Evolutionary conservation across 2,888 invertebrate species (phyloP).

Genomic region (Torymus tubicola): DNA sequence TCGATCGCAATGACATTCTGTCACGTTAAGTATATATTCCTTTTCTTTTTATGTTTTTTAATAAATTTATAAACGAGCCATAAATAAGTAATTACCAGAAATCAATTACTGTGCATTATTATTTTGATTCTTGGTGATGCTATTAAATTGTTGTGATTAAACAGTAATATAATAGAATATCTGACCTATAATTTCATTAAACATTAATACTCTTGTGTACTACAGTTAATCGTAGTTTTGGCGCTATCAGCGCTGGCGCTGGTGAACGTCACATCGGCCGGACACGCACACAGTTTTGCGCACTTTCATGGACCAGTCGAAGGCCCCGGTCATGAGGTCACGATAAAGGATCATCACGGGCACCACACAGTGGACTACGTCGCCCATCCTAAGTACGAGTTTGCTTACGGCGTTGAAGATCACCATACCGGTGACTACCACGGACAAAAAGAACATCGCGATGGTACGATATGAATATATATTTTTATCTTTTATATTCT

Average conservation of each 20-base stretch:
- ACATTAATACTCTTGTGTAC: too few relatives aligned
- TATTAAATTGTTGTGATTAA: too few relatives aligned
- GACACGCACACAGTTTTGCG: slow-evolving; percentile 73
- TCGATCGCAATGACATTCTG: too few relatives aligned
- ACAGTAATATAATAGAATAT: too few relatives aligned
- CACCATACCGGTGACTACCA: slow-evolving; percentile 74
- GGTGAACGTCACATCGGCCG: slow-evolving; percentile 66
- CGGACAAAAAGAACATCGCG: slow-evolving; percentile 73
- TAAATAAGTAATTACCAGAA: too few relatives aligned
- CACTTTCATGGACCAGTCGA: slow-evolving; percentile 73
- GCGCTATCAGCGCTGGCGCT: slow-evolving; percentile 64
- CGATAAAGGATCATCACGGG: slow-evolving; percentile 68
- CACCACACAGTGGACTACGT: slow-evolving; percentile 68
- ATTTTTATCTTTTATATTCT: too few relatives aligned
- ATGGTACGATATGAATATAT: slow-evolving; percentile 64
- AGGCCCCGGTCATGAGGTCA: slow-evolving; percentile 68
- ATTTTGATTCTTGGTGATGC: too few relatives aligned
- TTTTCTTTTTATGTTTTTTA: too few relatives aligned
- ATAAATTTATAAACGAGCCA: too few relatives aligned
- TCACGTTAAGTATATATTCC: too few relatives aligned
- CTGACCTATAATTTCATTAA: too few relatives aligned
- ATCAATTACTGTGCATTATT: too few relatives aligned
- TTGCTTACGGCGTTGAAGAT: slow-evolving; percentile 70
- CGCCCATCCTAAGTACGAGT: slow-evolving; percentile 71
- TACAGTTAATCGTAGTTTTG: slow-evolving; percentile 50